Conservation (phyloP, 2,797 vertebrate species). For the Periparus ater region DNA sequence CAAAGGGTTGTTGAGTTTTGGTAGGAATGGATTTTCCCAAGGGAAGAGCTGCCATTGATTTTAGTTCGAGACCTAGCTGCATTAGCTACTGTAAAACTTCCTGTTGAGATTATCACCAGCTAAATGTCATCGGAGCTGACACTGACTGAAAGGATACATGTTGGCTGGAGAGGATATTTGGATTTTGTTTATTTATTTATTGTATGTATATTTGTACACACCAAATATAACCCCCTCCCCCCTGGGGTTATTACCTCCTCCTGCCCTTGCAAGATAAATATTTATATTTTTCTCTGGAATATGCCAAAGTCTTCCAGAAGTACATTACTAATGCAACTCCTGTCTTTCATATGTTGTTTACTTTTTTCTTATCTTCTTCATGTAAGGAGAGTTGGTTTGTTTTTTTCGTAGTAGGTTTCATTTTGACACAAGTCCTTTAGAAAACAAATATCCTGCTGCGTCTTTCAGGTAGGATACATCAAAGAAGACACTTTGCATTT, state of each 20-base stretch:
- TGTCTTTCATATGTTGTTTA: neutral
- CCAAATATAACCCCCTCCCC: rapidly evolving
- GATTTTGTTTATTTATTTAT: neutral
- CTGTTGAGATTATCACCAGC: neutral
- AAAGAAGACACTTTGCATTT: slow-evolving; percentile 7
- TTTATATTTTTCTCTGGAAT: neutral
- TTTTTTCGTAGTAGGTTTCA: neutral
- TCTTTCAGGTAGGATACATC: neutral
- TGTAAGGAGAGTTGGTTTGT: neutral
- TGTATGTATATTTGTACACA: neutral
- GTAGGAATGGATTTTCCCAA: neutral
- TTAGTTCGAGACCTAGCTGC: neutral
- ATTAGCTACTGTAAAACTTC: neutral
- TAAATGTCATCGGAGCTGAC: neutral
- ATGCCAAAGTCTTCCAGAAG: neutral
- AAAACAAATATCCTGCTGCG: neutral
- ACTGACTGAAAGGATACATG: neutral
- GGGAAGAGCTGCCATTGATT: neutral
- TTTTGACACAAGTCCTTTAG: neutral
- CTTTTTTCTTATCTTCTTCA: neutral
- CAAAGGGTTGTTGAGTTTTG: neutral
- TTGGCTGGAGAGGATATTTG: neutral
- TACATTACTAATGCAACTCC: neutral
- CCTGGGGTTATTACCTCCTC: neutral
- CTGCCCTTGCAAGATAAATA: rapidly evolving